phyloP scores from a whole-genome alignment of 2,888 invertebrate species.

The Kuschelorhynchus macadamiae region DNA sequence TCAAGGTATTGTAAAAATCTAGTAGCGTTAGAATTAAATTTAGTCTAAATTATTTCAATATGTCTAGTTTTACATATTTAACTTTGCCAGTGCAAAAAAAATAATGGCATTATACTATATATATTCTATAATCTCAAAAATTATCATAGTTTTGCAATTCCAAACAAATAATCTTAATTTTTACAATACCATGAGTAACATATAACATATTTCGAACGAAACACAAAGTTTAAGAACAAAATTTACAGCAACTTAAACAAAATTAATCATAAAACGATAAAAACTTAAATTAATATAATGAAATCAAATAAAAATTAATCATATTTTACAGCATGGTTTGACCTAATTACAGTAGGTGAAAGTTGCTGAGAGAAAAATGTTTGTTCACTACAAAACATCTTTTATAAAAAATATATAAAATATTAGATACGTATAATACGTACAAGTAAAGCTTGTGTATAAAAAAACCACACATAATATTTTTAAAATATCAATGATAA shows the following conservation, averaged over 20 bases:
- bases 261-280: background rate
- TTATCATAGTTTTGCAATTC: too few relatives aligned
- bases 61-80: too few relatives aligned
- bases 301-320: background rate
- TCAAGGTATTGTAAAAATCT: background rate
- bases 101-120: too few relatives aligned
- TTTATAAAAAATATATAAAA: conserved; percentile 22
- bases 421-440: conserved; percentile 12
- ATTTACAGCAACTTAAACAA: background rate
- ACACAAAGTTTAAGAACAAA: background rate
- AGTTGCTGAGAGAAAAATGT: background rate
- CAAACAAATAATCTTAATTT: background rate
- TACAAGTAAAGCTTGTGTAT: conserved; percentile 22
- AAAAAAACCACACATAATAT: conserved; percentile 17
- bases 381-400: background rate
- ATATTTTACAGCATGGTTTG: background rate
- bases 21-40: too few relatives aligned
- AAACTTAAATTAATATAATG: background rate
- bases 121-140: too few relatives aligned
- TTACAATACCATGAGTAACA: background rate
- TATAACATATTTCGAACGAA: background rate
- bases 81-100: too few relatives aligned
- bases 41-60: too few relatives aligned
- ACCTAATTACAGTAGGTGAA: background rate
- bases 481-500: conserved; percentile 15